These are phyloP conservation scores for Huso huso DNA, from an alignment of 2,797 vertebrate species.

Conservation along the genomic window DNA sequence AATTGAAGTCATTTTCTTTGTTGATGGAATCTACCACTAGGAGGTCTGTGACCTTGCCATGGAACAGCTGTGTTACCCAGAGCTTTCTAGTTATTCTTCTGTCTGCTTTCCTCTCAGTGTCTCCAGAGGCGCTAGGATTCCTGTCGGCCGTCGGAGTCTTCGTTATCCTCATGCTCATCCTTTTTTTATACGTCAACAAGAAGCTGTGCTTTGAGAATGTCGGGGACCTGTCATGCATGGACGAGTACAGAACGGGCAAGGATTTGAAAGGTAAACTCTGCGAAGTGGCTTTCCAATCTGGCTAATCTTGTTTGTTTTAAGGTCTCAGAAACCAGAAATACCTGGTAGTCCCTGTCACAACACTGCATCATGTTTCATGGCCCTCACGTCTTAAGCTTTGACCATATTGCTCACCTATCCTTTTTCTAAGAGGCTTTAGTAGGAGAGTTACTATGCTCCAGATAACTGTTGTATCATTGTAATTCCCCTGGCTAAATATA, in stretches of 20 bases:
- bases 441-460: too few species aligned
- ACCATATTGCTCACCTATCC: too few species aligned
- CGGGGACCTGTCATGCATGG: slow-evolving; percentile 78
- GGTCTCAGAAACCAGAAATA: background rate
- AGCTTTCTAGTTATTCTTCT: slow-evolving; percentile 9
- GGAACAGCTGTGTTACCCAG: too few species aligned
- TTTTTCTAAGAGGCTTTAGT: too few species aligned
- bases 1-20: too few species aligned
- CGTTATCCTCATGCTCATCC: slow-evolving; percentile 84
- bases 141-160: slow-evolving; percentile 86
- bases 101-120: slow-evolving; percentile 60
- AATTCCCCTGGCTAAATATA: too few species aligned
- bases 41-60: too few species aligned
- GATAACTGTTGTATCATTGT: too few species aligned
- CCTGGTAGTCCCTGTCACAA: background rate
- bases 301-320: background rate
- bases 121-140: slow-evolving; percentile 92
- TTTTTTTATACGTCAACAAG: slow-evolving; percentile 95
- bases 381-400: background rate
- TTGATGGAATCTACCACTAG: too few species aligned
- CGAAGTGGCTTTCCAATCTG: slow-evolving; percentile 40
- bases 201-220: slow-evolving; percentile 84
- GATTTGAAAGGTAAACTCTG: slow-evolving; percentile 65
- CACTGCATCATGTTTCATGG: background rate
- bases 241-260: slow-evolving; percentile 71